These are phyloP conservation scores for Calosoma granatense DNA, from an alignment of 1,140 invertebrate genomes.

Conservation along the genomic window DNA sequence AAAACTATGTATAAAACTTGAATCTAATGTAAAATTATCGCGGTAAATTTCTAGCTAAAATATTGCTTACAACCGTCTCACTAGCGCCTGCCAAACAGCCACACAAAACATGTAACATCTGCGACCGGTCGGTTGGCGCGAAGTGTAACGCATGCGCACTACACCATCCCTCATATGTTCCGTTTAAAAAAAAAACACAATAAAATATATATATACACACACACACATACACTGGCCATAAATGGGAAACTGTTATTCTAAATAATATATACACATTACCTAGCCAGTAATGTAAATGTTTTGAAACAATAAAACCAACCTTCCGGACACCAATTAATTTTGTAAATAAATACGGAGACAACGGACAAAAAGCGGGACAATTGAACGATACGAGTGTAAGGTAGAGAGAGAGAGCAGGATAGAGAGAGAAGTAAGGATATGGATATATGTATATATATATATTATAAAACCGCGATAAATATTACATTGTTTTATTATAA, in stretches of 20 bases:
- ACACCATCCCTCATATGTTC: slow-evolving; percentile 15
- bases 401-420: slow-evolving; percentile 10
- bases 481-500: slow-evolving; percentile 20
- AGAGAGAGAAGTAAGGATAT: too few species aligned
- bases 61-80: not conserved
- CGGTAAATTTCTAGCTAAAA: not conserved
- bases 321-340: too few species aligned
- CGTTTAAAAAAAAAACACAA: not conserved
- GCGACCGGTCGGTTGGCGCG: slow-evolving; percentile 34
- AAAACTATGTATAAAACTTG: not conserved
- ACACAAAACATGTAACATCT: slow-evolving; percentile 35
- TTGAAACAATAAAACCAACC: too few species aligned
- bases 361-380: slow-evolving; percentile 20
- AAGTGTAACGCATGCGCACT: slow-evolving; percentile 29
- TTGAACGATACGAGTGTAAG: too few species aligned
- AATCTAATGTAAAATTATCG: not conserved
- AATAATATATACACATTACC: too few species aligned
- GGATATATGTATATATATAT: not conserved
- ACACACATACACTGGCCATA: not conserved
- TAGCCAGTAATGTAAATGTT: too few species aligned
- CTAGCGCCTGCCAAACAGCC: not conserved
- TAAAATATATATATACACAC: not conserved
- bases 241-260: too few species aligned
- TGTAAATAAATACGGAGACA: too few species aligned
- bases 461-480: slow-evolving; percentile 4